Evolutionary conservation across 2,888 invertebrate genomes (phyloP).

Genomic region (Pseudeuparius sepicola): DNA sequence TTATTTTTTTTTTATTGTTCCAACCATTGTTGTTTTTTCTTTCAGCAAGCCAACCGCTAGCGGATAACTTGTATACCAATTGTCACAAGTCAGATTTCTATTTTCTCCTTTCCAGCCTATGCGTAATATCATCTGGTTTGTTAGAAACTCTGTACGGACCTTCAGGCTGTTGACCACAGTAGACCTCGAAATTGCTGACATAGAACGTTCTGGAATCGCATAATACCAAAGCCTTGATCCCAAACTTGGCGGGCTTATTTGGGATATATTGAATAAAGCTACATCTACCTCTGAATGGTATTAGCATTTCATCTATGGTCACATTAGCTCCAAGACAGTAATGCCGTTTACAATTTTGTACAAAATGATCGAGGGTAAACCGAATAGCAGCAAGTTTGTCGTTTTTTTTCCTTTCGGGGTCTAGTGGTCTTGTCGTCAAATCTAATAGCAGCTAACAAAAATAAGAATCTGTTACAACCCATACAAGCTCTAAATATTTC

Average conservation of each 20-base stretch:
- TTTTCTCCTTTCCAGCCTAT: constrained; percentile 16
- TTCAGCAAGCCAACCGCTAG: constrained; percentile 17
- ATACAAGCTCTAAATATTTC: constrained; percentile 24
- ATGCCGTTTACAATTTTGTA: constrained; percentile 10
- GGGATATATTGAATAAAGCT: constrained; percentile 22
- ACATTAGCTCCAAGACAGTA: constrained; percentile 11
- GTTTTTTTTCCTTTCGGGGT: constrained; percentile 16
- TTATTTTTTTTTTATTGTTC: constrained; percentile 20
- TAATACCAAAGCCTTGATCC: constrained; percentile 3
- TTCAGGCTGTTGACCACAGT: constrained; percentile 7
- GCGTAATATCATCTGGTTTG: constrained; percentile 12
- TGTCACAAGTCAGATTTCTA: constrained; percentile 26
- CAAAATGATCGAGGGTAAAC: constrained; percentile 21
- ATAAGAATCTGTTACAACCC: constrained; percentile 17
- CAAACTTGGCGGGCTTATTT: constrained; percentile 7
- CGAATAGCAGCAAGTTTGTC: constrained; percentile 25
- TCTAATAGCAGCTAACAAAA: constrained; percentile 9
- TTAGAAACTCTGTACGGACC: constrained; percentile 14
- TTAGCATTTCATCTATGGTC: constrained; percentile 17
- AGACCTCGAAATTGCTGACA: constrained; percentile 6
- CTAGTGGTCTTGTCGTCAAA: constrained; percentile 16
- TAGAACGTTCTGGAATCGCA: constrained; percentile 5
- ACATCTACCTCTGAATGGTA: constrained; percentile 16
- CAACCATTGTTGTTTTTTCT: constrained; percentile 17
- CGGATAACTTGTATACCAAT: constrained; percentile 22